Evolutionary conservation across 2,888 invertebrate genomes (phyloP), one percentile per base, ranked within the genome.

Genomic region (Ernsta delagoae): DNA sequence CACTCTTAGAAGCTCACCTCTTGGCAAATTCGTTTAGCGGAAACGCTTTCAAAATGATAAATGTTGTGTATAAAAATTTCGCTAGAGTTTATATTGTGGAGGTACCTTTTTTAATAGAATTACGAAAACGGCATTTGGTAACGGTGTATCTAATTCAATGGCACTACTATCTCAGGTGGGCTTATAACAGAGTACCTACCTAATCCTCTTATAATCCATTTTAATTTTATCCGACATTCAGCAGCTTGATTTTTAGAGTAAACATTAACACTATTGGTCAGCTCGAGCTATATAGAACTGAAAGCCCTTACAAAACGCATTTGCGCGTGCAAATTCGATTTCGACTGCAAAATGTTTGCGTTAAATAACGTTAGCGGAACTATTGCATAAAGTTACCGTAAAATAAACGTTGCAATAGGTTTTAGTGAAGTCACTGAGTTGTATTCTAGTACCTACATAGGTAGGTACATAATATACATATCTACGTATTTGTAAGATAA

Each of bases 21-120:
- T 70, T 70, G 48, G 64, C 41, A 69, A 73, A 77, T 75, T 77
- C 78, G 76, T 79, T 78, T 78, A 72, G 71, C 50, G 66, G 60
- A 54, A 56, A 24, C 67, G 36, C 54, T 61, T 61, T 39, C 54
- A 36, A 61, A 54, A 45, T 56, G 54, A 66, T 66, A 59, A 39
- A 61, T n/a, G 45, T 36, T 45, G 24, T 8, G 8, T 31, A 9
- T 36, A 16, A 67, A 67, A 66, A 61, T 54, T 48, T 12, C 3
- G 48, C 6, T 48, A 48, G 39, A 24, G 39, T 12, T 0, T 48
- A 5, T 5, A 7, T 48, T 7, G 1, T n/a, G 12, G 12, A 48
- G 48, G 12, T 12, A n/a, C 24, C 24, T 24, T 1, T 45, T 45
- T 45, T 45, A 45, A 45, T n/a, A 45, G 45, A n/a, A 45, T 45